phyloP scores from a whole-genome alignment of 1,140 invertebrate species.

The Carcinoscorpius rotundicauda region DNA sequence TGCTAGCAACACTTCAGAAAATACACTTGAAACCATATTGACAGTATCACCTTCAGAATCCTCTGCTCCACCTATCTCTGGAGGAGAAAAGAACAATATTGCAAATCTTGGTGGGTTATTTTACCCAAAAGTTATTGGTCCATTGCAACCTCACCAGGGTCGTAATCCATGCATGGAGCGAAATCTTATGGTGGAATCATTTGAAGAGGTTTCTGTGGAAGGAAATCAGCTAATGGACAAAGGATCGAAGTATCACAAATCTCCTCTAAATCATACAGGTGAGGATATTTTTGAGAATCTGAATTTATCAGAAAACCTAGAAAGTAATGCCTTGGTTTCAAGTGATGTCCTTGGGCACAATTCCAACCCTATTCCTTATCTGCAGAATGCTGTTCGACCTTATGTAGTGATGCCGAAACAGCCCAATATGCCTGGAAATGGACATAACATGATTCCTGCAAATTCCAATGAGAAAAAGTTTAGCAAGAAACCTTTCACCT shows the following conservation, averaged over 20 bases:
- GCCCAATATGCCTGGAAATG: conserved; percentile 37
- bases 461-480: too few species aligned
- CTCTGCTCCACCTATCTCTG: conserved; percentile 14
- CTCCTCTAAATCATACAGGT: conserved; percentile 38
- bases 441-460: conserved; percentile 7
- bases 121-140: conserved; percentile 29
- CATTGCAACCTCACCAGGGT: conserved; percentile 67
- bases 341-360: conserved; percentile 27
- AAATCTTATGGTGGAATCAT: conserved; percentile 54
- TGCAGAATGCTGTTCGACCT: conserved; percentile 56
- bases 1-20: conserved; percentile 31
- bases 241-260: conserved; percentile 39
- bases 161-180: conserved; percentile 77
- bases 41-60: conserved; percentile 35
- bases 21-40: conserved; percentile 36
- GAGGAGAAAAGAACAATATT: conserved; percentile 20
- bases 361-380: conserved; percentile 50
- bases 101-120: conserved; percentile 11
- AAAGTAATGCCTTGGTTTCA: conserved; percentile 31
- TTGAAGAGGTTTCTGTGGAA: conserved; percentile 44
- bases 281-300: conserved; percentile 34
- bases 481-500: too few species aligned
- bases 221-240: conserved; percentile 51
- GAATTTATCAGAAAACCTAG: conserved; percentile 33
- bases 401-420: conserved; percentile 36